Evolutionary conservation across 2,113 vertebrate genomes (phyloP).

Genomic region (Heterotis niloticus): DNA sequence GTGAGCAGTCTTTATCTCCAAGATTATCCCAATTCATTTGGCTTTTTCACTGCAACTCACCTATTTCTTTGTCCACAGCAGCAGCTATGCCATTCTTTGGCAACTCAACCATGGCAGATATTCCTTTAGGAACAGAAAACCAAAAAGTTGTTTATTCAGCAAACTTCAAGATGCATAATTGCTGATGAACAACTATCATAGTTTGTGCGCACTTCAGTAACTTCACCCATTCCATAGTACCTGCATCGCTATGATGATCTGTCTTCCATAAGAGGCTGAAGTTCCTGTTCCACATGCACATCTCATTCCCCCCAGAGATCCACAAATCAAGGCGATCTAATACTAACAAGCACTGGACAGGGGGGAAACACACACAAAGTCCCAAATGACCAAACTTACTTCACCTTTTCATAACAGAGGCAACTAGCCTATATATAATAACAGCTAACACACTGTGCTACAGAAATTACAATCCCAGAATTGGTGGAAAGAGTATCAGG

Average conservation of each 20-base stretch:
- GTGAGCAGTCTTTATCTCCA: neutral
- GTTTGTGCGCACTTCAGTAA: neutral
- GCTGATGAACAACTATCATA: neutral
- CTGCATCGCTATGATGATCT: conserved; percentile 78
- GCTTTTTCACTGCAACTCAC: conserved; percentile 56
- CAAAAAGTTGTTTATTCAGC: neutral
- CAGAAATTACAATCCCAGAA: too few species aligned
- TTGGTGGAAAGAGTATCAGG: neutral
- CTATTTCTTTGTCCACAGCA: conserved; percentile 82
- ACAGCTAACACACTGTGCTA: too few species aligned
- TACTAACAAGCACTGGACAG: conserved; percentile 79
- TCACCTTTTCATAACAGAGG: too few species aligned
- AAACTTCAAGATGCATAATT: neutral
- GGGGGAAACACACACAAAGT: neutral
- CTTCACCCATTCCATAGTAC: conserved; percentile 53
- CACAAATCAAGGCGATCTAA: conserved; percentile 77
- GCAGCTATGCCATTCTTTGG: conserved; percentile 84
- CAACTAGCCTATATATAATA: too few species aligned
- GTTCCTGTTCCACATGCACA: conserved; percentile 85
- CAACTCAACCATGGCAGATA: conserved; percentile 79
- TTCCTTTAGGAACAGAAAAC: conserved; percentile 59
- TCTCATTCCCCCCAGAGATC: conserved; percentile 83
- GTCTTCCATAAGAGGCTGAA: conserved; percentile 83
- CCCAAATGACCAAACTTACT: too few species aligned
- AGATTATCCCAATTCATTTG: neutral